Evolutionary conservation across 2,888 invertebrate species (phyloP).

Genomic region (Napeogenes sylphis): DNA sequence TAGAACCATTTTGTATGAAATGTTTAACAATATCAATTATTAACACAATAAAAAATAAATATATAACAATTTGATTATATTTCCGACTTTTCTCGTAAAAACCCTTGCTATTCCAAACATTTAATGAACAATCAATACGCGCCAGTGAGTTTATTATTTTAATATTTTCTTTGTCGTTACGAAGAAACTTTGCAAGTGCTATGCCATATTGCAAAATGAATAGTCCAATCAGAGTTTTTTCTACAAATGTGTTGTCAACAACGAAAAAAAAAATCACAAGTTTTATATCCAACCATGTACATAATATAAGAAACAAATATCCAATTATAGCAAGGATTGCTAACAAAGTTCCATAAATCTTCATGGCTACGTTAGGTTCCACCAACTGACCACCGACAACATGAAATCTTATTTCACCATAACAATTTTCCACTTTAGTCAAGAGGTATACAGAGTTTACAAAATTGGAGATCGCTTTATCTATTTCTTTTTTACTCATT

Average conservation of each 20-base stretch:
- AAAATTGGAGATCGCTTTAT: slow-evolving; percentile 15
- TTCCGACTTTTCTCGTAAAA: slow-evolving; percentile 11
- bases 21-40: neutral
- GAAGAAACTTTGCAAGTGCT: slow-evolving; percentile 38
- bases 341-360: slow-evolving; percentile 34
- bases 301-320: slow-evolving; percentile 24
- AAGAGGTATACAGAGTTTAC: slow-evolving; percentile 36
- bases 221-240: slow-evolving; percentile 39
- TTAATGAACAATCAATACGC: slow-evolving; percentile 18
- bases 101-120: slow-evolving; percentile 1
- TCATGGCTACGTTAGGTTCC: slow-evolving; percentile 38
- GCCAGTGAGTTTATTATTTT: slow-evolving; percentile 11
- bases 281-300: slow-evolving; percentile 26
- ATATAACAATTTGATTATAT: slow-evolving; percentile 5
- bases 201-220: slow-evolving; percentile 42
- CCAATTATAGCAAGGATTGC: slow-evolving; percentile 29
- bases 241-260: slow-evolving; percentile 31
- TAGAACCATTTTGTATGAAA: neutral
- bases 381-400: slow-evolving; percentile 34
- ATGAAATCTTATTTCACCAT: slow-evolving; percentile 48
- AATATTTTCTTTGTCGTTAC: slow-evolving; percentile 39
- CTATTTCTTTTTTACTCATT: slow-evolving; percentile 9
- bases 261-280: slow-evolving; percentile 23
- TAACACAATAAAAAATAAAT: slow-evolving; percentile 7
- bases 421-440: slow-evolving; percentile 38